phyloP scores from a whole-genome alignment of 2,797 vertebrate genomes.

The Rachycentron canadum region DNA sequence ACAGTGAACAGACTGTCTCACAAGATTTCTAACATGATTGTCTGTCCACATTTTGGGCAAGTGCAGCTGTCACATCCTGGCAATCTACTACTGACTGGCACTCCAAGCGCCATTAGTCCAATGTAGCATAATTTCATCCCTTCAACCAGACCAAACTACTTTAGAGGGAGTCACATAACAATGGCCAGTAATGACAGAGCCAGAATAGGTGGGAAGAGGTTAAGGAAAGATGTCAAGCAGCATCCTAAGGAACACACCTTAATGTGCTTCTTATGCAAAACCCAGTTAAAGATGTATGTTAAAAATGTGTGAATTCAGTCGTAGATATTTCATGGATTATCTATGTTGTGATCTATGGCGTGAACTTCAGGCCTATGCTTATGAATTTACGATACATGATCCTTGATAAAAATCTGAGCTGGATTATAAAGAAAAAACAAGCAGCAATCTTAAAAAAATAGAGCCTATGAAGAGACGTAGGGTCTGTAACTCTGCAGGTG shows the following conservation, averaged over 20 bases:
- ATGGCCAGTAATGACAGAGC: slow-evolving; percentile 38
- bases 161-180: slow-evolving; percentile 43
- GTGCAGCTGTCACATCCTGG: slow-evolving; percentile 48
- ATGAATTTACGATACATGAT: not conserved
- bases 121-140: slow-evolving; percentile 44
- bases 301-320: not conserved
- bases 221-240: slow-evolving; percentile 37
- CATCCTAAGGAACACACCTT: not conserved
- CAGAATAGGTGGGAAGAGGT: slow-evolving; percentile 22
- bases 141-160: slow-evolving; percentile 44
- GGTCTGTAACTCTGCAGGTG: slow-evolving; percentile 49
- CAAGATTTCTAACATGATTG: slow-evolving; percentile 24
- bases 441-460: not conserved
- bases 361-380: not conserved
- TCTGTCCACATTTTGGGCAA: slow-evolving; percentile 34
- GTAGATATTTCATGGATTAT: not conserved
- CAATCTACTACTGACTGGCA: slow-evolving; percentile 39
- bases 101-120: slow-evolving; percentile 56
- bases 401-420: not conserved
- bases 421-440: slow-evolving; percentile 2
- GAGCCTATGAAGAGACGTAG: slow-evolving; percentile 4
- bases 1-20: slow-evolving; percentile 18
- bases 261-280: slow-evolving; percentile 12
- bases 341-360: not conserved
- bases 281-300: not conserved